A percentile compares a stretch with the other conserved stretches of the same genome.
These are phyloP conservation scores for Heterotilapia buettikoferi DNA, from an alignment of 2,113 vertebrate species.

Conservation along the genomic window DNA sequence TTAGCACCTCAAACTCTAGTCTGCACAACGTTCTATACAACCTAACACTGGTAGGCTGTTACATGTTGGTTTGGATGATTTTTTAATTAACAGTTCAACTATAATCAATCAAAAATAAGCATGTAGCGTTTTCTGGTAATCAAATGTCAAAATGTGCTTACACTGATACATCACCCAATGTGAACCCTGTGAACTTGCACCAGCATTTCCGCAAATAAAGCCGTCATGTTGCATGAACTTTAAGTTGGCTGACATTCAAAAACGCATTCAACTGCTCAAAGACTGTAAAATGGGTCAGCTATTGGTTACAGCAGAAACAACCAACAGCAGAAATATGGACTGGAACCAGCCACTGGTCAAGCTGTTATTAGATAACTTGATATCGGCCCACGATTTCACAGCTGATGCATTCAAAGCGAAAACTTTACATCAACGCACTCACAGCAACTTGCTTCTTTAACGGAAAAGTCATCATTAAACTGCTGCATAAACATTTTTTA, in stretches of 20 bases:
- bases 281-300: not conserved
- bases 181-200: fast-evolving
- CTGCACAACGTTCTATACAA: not conserved
- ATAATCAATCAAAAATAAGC: not conserved
- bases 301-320: not conserved
- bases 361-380: not conserved
- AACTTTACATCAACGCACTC: not conserved
- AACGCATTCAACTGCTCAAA: not conserved
- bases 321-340: not conserved
- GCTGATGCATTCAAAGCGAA: not conserved
- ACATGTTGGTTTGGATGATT: not conserved
- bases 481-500: not conserved
- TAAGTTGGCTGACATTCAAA: not conserved
- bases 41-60: fast-evolving
- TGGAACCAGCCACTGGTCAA: not conserved
- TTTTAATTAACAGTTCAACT: not conserved
- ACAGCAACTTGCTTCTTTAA: not conserved
- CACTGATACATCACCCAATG: not conserved
- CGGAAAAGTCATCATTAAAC: fast-evolving
- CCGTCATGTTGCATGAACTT: not conserved
- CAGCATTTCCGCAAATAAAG: not conserved
- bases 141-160: not conserved
- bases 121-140: not conserved
- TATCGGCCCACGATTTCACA: not conserved
- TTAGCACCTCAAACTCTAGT: not conserved